Evolutionary conservation across 2,888 invertebrate species (phyloP).

Genomic region (Dynastes maya): DNA sequence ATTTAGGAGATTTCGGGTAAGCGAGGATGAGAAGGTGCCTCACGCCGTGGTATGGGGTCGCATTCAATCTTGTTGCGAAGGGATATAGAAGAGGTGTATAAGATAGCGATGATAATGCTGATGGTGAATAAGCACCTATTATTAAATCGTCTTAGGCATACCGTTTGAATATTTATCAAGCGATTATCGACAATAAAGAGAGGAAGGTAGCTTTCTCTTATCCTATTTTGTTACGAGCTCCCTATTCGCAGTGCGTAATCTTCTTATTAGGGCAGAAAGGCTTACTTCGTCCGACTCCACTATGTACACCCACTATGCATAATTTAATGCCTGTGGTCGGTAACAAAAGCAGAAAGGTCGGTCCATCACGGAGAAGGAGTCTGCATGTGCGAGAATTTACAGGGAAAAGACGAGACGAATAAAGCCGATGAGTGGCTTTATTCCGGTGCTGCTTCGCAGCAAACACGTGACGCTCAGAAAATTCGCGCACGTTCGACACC

Average conservation of each 20-base stretch:
- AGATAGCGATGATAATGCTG: conserved; percentile 3
- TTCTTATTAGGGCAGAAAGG: conserved; percentile 37
- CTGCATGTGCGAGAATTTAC: neutral
- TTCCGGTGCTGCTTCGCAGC: neutral
- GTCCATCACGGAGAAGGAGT: conserved; percentile 8
- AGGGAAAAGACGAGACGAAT: conserved; percentile 6
- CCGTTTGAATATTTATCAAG: conserved; percentile 43
- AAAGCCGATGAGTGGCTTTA: conserved; percentile 16
- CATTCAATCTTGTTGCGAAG: conserved; percentile 1
- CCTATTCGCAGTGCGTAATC: conserved; percentile 25
- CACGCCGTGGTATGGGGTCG: neutral
- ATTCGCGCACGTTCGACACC: conserved; percentile 30
- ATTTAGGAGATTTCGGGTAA: conserved; percentile 32
- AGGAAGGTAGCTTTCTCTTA: conserved; percentile 6
- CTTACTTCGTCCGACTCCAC: conserved; percentile 17
- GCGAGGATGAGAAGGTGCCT: neutral
- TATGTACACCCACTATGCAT: conserved; percentile 2
- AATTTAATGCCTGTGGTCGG: conserved; percentile 34
- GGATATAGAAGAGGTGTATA: conserved; percentile 2
- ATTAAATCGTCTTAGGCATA: conserved; percentile 35
- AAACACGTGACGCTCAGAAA: neutral
- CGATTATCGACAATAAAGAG: conserved; percentile 17
- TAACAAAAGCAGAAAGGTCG: conserved; percentile 17
- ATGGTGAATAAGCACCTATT: conserved; percentile 26
- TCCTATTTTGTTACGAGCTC: neutral